Base-by-base conservation (phyloP, 2,888 invertebrate species). In the Ennomos quercinarius region DNA sequence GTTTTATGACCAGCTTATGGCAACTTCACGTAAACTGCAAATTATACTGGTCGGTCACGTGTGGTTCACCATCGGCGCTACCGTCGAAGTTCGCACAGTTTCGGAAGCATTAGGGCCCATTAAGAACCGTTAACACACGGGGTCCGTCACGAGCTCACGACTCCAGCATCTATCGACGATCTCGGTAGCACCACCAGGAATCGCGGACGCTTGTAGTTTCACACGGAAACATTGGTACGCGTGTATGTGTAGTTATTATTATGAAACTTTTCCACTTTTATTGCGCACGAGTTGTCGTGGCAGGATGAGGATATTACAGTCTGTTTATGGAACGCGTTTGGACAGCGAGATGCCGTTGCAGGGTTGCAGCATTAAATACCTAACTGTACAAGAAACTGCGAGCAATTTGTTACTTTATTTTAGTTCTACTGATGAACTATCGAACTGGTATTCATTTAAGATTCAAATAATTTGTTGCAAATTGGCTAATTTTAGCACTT, bases 51-150 rank as follows among this genome's bases (percentile, higher is more conserved):
- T 88, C 71, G 80, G 86, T 89, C 88, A 89, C 89, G 90, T 91
- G 91, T 88, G 86, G 82, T 70, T 74, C 74, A 72, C 70, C 80
- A 80, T 81, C 72, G 77, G 81, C 79, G 90, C 91, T 91, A 91
- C 92, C 87, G 91, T 85, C 87, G 77, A 79, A 86, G 90, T 91
- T 92, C 92, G 92, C 92, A 92, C 92, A 92, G 90, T 91, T 92
- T 92, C 91, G 91, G 92, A 89, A 90, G 91, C 91, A 92, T 92
- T 92, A 92, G 90, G 87, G 85, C 82, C 91, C 87, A 92, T 92
- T 92, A 92, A 90, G 89, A 81, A 88, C 92, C 92, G 92, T 92
- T 92, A 92, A 90, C 88, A 90, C 86, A 86, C 85, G 82, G 77
- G 75, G 85, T 43, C 72, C 88, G 85, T 91, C 91, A 91, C 92